These are phyloP conservation scores for Agriopis aurantiaria DNA, from an alignment of 2,888 invertebrate genomes.

Conservation along the genomic window DNA sequence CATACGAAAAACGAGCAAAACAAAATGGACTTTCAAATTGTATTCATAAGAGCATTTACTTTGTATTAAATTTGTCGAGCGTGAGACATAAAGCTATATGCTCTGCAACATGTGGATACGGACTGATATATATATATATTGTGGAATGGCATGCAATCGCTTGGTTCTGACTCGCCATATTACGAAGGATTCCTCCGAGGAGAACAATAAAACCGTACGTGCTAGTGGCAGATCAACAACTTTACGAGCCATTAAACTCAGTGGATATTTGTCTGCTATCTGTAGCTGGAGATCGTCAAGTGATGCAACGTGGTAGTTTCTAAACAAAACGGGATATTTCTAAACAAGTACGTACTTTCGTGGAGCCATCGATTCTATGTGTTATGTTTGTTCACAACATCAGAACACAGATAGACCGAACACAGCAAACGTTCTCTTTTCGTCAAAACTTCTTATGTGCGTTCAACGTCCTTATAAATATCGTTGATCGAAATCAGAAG, in stretches of 20 bases:
- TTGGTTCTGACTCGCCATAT: conserved; percentile 32
- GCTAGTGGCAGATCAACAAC: conserved; percentile 45
- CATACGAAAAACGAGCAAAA: conserved; percentile 39
- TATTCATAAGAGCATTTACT: conserved; percentile 18
- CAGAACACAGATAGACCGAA: too few relatives aligned
- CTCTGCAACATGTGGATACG: not conserved
- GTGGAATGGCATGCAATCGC: conserved; percentile 30
- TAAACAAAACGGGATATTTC: conserved; percentile 39
- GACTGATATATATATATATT: conserved; percentile 3
- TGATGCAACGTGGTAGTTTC: conserved; percentile 41
- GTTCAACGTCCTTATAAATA: not conserved
- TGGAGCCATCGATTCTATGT: not conserved
- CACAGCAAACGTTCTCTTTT: not conserved
- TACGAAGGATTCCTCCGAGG: conserved; percentile 35
- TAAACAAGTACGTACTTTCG: not conserved
- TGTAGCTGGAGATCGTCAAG: conserved; percentile 38
- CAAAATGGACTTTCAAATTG: conserved; percentile 32
- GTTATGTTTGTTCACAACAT: not conserved
- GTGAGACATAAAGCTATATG: conserved; percentile 6
- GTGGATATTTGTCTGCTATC: conserved; percentile 43
- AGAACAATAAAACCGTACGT: conserved; percentile 46
- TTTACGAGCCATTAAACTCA: conserved; percentile 48
- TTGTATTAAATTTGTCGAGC: conserved; percentile 14
- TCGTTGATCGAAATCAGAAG: conserved; percentile 1
- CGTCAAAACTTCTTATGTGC: not conserved